A percentile compares a stretch with the other conserved stretches of the same genome.
phyloP scores from a whole-genome alignment of 2,113 vertebrate species.

The Verasper variegatus region DNA sequence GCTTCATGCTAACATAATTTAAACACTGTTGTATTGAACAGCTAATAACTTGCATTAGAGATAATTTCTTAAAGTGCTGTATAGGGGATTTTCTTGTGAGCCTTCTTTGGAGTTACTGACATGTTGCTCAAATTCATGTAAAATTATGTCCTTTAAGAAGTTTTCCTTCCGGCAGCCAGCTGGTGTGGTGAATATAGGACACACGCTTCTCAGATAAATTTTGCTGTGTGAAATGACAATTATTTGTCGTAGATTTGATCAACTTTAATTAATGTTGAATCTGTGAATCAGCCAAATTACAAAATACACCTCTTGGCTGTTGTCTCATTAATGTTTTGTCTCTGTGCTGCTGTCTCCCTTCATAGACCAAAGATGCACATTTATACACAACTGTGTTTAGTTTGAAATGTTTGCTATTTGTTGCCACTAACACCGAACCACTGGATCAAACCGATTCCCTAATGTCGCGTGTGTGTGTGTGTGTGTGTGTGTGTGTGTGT shows the following conservation, averaged over 20 bases:
- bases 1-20: background rate
- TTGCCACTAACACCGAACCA: background rate
- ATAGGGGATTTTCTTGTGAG: background rate
- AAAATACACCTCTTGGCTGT: no score
- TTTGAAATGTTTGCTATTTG: background rate
- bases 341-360: background rate
- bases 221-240: no score
- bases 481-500: no score
- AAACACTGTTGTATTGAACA: background rate
- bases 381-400: background rate
- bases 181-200: no score
- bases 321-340: no score
- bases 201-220: no score
- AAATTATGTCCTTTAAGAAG: no score
- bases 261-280: conserved; percentile 6
- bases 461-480: conserved; percentile 13
- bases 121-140: no score
- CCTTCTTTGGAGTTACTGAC: background rate
- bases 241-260: no score
- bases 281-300: background rate
- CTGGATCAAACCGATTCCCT: background rate
- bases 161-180: no score
- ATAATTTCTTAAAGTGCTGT: background rate
- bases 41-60: background rate
- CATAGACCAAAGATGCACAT: no score